These are phyloP conservation scores for Drosophila mulleri DNA, from an alignment of 2,888 invertebrate species.

Conservation along the genomic window DNA sequence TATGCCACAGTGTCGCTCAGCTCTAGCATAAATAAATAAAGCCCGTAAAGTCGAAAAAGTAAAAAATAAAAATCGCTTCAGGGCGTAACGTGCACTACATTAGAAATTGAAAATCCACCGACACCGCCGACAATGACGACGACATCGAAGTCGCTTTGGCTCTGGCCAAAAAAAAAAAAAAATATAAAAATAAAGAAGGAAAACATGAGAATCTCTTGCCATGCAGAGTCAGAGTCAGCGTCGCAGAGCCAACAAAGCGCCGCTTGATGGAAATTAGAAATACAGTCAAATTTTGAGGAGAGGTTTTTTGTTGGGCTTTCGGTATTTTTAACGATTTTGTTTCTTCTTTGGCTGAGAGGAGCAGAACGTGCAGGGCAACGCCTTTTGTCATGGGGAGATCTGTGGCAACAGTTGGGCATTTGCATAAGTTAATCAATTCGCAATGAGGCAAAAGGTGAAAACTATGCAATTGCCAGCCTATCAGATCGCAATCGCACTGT, in stretches of 20 bases:
- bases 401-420: slow-evolving; percentile 69
- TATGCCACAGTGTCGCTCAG: slow-evolving; percentile 45
- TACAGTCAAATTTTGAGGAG: slow-evolving; percentile 40
- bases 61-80: slow-evolving; percentile 70
- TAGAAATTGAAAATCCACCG: slow-evolving; percentile 81
- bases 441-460: slow-evolving; percentile 76
- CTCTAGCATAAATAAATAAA: slow-evolving; percentile 72
- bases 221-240: slow-evolving; percentile 40
- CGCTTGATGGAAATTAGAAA: slow-evolving; percentile 74
- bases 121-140: slow-evolving; percentile 46
- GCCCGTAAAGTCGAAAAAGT: slow-evolving; percentile 58
- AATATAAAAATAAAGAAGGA: slow-evolving; percentile 30
- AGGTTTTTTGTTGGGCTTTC: slow-evolving; percentile 24
- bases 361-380: slow-evolving; percentile 72
- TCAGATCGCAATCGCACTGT: slow-evolving; percentile 54
- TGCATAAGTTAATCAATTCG: slow-evolving; percentile 83
- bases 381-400: slow-evolving; percentile 70
- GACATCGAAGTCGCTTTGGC: slow-evolving; percentile 37
- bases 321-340: slow-evolving; percentile 17
- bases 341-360: slow-evolving; percentile 31
- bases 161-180: slow-evolving; percentile 32
- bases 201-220: slow-evolving; percentile 75
- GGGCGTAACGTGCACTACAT: slow-evolving; percentile 82
- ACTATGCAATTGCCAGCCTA: slow-evolving; percentile 51
- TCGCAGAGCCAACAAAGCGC: slow-evolving; percentile 54